A percentile compares a stretch with the other conserved stretches of the same genome.
These are phyloP conservation scores for Cygnus olor DNA, from an alignment of 2,797 vertebrate genomes.

Conservation along the genomic window DNA sequence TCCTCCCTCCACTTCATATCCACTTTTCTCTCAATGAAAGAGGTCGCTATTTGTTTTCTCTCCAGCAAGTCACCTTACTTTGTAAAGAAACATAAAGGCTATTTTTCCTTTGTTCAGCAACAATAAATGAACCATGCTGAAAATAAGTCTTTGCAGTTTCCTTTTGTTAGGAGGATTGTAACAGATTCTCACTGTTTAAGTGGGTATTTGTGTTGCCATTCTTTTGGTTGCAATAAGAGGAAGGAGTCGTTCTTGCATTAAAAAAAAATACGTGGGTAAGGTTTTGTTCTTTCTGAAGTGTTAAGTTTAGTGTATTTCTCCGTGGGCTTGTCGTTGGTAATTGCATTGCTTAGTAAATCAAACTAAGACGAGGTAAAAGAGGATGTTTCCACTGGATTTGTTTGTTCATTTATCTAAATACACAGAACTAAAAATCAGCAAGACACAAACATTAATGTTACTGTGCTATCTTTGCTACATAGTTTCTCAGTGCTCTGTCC, in stretches of 20 bases:
- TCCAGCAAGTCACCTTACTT: neutral
- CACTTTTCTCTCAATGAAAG: neutral
- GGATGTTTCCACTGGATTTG: conserved; percentile 50
- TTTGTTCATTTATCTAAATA: conserved; percentile 48
- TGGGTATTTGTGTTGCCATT: neutral
- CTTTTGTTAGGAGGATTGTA: neutral
- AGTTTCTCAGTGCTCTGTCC: neutral
- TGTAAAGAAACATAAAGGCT: neutral
- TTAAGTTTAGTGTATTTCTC: conserved; percentile 42
- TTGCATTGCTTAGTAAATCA: conserved; percentile 73
- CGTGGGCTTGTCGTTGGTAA: conserved; percentile 61
- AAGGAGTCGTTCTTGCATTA: neutral
- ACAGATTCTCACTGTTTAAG: neutral
- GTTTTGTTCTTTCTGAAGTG: conserved; percentile 34
- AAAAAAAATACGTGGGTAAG: neutral
- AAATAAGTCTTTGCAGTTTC: conserved; percentile 19
- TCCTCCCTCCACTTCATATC: neutral
- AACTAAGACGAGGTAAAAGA: conserved; percentile 46
- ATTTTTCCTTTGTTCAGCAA: conserved; percentile 3
- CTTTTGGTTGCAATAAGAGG: neutral
- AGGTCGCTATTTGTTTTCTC: neutral
- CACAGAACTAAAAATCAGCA: conserved; percentile 9
- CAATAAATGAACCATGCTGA: neutral
- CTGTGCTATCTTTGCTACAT: neutral
- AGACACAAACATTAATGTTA: conserved; percentile 11